Evolutionary conservation across 2,888 invertebrate species (phyloP).

Genomic region (Brenthis hecate): DNA sequence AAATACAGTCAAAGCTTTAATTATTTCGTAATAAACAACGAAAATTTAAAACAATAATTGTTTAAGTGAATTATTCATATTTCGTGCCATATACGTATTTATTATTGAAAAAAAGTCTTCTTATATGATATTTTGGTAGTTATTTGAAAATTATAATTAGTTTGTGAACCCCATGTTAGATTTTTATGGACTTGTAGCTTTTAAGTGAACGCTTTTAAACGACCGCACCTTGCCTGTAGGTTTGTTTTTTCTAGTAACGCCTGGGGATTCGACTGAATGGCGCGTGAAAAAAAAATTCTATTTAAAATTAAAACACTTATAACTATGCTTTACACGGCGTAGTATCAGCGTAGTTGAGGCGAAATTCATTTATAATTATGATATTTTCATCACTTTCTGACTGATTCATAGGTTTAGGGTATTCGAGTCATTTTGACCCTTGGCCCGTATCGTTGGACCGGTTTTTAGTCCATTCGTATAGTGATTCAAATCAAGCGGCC

Average conservation of each 20-base stretch:
- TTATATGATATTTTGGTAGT: conserved; percentile 5
- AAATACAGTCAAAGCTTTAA: conserved; percentile 15
- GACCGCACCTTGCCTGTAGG: conserved; percentile 14
- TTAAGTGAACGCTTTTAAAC: conserved; percentile 8
- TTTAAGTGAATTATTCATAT: conserved; percentile 19
- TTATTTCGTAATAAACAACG: conserved; percentile 17
- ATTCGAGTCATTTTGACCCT: not conserved
- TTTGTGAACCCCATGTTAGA: not conserved
- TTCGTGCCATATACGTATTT: conserved; percentile 23
- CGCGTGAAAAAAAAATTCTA: not conserved
- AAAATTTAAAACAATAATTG: conserved; percentile 19
- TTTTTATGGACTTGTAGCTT: conserved; percentile 2
- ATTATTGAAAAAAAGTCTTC: conserved; percentile 2
- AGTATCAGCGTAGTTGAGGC: not conserved
- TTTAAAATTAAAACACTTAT: not conserved
- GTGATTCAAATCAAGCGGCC: not conserved
- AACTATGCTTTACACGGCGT: not conserved
- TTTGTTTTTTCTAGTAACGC: not conserved
- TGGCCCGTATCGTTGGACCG: not conserved
- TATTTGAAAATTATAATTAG: conserved; percentile 1
- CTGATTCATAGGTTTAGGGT: not conserved
- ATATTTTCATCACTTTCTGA: conserved; percentile 31
- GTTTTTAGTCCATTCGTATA: not conserved
- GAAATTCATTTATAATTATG: conserved; percentile 27
- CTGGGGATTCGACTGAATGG: conserved; percentile 8